Evolutionary conservation across 2,797 vertebrate genomes (phyloP).

Genomic region (Cossypha niveicapilla): DNA sequence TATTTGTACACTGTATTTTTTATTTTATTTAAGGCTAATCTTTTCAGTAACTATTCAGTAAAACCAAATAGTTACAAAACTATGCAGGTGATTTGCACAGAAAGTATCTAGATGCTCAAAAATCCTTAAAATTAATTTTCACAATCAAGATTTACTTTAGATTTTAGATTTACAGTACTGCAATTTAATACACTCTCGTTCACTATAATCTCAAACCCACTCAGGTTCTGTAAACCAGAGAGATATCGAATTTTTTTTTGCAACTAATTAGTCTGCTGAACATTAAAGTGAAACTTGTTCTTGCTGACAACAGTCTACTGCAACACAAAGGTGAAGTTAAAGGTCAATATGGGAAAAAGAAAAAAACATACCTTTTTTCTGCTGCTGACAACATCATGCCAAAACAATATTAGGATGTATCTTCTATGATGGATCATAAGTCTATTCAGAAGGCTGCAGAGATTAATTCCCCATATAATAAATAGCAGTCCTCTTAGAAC

Average conservation of each 20-base stretch:
- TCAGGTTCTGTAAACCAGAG: not conserved
- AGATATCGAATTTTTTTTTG: not conserved
- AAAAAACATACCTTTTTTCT: not conserved
- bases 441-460: not conserved
- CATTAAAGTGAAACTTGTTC: not conserved
- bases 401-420: not conserved
- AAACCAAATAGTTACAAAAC: not conserved
- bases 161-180: not conserved
- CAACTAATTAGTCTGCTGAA: not conserved
- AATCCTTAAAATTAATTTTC: not conserved
- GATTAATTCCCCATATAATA: not conserved
- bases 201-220: not conserved
- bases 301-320: not conserved
- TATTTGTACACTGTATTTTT: not conserved
- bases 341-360: not conserved
- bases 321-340: not conserved
- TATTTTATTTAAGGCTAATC: not conserved
- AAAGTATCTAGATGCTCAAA: not conserved
- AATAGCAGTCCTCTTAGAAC: not conserved
- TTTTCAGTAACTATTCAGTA: not conserved
- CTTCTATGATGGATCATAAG: not conserved
- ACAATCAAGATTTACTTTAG: not conserved
- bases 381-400: not conserved
- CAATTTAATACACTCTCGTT: not conserved
- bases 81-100: not conserved